Evolutionary conservation across 2,113 vertebrate genomes (phyloP).

Genomic region (Eudorcas thomsonii): DNA sequence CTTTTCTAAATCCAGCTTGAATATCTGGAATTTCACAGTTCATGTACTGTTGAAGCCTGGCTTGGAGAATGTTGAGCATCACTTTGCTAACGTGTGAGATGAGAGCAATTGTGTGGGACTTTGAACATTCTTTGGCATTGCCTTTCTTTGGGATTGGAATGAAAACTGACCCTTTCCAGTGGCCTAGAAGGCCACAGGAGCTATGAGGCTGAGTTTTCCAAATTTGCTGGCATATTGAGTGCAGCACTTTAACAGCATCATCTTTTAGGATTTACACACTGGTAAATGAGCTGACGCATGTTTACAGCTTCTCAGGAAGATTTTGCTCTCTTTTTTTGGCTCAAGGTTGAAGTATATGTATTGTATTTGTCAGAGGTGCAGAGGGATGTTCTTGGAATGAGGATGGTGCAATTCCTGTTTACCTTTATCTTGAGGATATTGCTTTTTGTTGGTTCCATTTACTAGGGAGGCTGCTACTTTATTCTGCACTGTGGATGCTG

Average conservation of each 20-base stretch:
- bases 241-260: not conserved
- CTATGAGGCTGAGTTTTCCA: not conserved
- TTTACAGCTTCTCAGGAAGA: not conserved
- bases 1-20: not conserved
- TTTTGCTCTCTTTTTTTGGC: not conserved
- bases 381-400: not conserved
- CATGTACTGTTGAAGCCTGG: not conserved
- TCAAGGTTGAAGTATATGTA: not conserved
- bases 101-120: not conserved
- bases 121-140: not conserved
- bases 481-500: fast-evolving
- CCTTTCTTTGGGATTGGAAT: not conserved
- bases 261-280: not conserved
- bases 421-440: not conserved
- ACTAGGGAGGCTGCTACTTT: not conserved
- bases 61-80: not conserved
- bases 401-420: not conserved
- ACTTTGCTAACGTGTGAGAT: not conserved
- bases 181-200: not conserved
- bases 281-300: fast-evolving
- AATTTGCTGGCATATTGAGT: not conserved
- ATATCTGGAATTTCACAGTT: not conserved
- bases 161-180: not conserved
- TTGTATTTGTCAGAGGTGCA: not conserved
- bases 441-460: not conserved